Evolutionary conservation across 2,888 invertebrate species (phyloP).

Genomic region (Aricia artaxerxes): DNA sequence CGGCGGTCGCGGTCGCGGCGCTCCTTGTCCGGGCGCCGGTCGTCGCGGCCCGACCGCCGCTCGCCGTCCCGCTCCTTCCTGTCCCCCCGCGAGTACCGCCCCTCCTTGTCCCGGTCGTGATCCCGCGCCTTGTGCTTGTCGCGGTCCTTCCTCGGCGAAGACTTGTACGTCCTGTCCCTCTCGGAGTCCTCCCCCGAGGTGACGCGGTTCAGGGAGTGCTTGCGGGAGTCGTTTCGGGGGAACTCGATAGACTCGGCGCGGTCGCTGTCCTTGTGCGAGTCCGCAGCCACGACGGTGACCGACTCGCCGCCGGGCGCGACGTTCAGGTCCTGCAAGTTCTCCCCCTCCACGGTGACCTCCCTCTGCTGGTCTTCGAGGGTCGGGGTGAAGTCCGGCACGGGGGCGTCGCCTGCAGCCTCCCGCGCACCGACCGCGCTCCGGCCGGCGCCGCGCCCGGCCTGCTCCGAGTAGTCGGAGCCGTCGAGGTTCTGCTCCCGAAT

Average conservation of each 20-base stretch:
- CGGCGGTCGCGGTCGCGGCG: conserved; percentile 51
- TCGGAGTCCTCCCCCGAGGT: conserved; percentile 74
- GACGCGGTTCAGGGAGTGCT: conserved; percentile 59
- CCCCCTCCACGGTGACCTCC: conserved; percentile 81
- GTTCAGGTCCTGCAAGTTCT: conserved; percentile 76
- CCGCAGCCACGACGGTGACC: conserved; percentile 63
- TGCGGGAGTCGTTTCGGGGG: conserved; percentile 53
- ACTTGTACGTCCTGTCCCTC: conserved; percentile 62
- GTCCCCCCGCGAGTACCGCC: conserved; percentile 61
- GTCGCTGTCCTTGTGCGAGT: conserved; percentile 55
- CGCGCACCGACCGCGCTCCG: conserved; percentile 57
- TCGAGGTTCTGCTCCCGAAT: conserved; percentile 70
- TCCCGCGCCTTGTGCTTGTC: conserved; percentile 58
- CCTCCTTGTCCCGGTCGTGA: conserved; percentile 54
- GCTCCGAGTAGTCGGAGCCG: conserved; percentile 70
- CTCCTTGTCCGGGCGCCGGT: conserved; percentile 58
- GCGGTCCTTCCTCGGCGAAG: conserved; percentile 62
- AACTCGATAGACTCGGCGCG: conserved; percentile 59
- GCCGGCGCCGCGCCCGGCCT: conserved; percentile 53
- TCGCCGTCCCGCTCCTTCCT: conserved; percentile 56
- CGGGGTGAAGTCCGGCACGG: conserved; percentile 53
- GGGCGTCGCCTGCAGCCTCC: conserved; percentile 49
- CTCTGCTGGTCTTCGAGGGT: conserved; percentile 67
- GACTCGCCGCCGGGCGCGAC: conserved; percentile 60
- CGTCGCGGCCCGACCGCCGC: conserved; percentile 55